Evolutionary conservation across 2,888 invertebrate genomes (phyloP).

Genomic region (Neelides folsomi): DNA sequence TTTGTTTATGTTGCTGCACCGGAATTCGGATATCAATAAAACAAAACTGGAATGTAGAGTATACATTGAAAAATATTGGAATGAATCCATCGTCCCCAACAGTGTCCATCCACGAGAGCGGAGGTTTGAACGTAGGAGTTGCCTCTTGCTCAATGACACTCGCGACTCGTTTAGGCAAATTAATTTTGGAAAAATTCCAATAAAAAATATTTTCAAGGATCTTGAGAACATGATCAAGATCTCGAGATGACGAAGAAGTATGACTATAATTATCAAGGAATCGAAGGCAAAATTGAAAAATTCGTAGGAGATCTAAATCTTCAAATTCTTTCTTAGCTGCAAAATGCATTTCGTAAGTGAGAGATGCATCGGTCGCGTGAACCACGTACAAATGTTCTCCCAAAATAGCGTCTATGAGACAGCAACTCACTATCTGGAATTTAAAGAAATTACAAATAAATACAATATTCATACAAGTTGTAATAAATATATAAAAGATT

Average conservation of each 20-base stretch:
- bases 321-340: slow-evolving; percentile 74
- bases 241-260: slow-evolving; percentile 10
- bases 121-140: slow-evolving; percentile 29
- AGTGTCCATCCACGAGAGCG: slow-evolving; percentile 23
- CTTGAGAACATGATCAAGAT: slow-evolving; percentile 27
- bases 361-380: slow-evolving; percentile 70
- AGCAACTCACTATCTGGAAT: slow-evolving; percentile 70
- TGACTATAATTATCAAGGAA: slow-evolving; percentile 24
- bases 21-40: slow-evolving; percentile 4
- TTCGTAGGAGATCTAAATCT: slow-evolving; percentile 59
- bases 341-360: slow-evolving; percentile 78
- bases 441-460: too few species aligned
- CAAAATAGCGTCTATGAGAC: slow-evolving; percentile 65
- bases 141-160: slow-evolving; percentile 27
- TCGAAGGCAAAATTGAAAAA: slow-evolving; percentile 55
- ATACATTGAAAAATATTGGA: slow-evolving; percentile 26
- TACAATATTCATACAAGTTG: too few species aligned
- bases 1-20: too few species aligned
- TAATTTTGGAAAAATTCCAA: slow-evolving; percentile 29
- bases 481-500: too few species aligned
- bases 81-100: slow-evolving; percentile 25
- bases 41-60: not conserved
- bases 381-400: slow-evolving; percentile 77
- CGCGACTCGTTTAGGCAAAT: slow-evolving; percentile 27
- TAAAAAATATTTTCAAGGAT: slow-evolving; percentile 26